Evolutionary conservation across 2,797 vertebrate genomes (phyloP).

Genomic region (Urocyon cinereoargenteus): DNA sequence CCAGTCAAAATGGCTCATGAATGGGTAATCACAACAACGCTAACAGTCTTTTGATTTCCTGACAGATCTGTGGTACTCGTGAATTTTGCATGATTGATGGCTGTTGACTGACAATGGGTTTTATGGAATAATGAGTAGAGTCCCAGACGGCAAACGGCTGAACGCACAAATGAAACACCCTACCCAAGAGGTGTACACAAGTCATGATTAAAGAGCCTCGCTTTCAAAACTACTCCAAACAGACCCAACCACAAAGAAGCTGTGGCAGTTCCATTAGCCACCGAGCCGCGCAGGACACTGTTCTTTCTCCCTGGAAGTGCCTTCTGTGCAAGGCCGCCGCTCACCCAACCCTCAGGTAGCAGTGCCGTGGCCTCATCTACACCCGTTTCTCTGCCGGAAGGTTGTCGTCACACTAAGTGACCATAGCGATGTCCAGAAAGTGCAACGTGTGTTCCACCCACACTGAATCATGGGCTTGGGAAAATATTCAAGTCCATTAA

Average conservation of each 20-base stretch:
- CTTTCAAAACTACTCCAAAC: neutral
- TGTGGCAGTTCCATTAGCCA: fast-evolving
- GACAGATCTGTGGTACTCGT: conserved; percentile 45
- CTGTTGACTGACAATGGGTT: conserved; percentile 75
- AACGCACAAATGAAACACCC: neutral
- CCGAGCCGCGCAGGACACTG: fast-evolving
- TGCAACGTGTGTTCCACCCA: neutral
- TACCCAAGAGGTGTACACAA: neutral
- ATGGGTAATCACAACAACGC: conserved; percentile 72
- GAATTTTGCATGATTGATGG: conserved; percentile 58
- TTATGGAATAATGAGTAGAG: conserved; percentile 51
- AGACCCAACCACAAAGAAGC: neutral
- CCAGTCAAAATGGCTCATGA: conserved; percentile 77
- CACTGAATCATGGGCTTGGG: conserved; percentile 1
- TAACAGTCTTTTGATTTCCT: conserved; percentile 68
- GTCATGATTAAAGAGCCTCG: fast-evolving
- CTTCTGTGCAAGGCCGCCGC: fast-evolving
- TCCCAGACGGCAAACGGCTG: conserved; percentile 46
- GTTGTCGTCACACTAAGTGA: neutral
- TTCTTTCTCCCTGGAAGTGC: neutral
- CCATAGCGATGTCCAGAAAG: neutral
- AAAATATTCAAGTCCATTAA: neutral
- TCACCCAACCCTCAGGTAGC: fast-evolving
- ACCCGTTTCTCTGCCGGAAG: neutral
- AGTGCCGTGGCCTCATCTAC: neutral